These are phyloP conservation scores for Drosophila navojoa DNA, from an alignment of 1,140 invertebrate species.

Conservation along the genomic window DNA sequence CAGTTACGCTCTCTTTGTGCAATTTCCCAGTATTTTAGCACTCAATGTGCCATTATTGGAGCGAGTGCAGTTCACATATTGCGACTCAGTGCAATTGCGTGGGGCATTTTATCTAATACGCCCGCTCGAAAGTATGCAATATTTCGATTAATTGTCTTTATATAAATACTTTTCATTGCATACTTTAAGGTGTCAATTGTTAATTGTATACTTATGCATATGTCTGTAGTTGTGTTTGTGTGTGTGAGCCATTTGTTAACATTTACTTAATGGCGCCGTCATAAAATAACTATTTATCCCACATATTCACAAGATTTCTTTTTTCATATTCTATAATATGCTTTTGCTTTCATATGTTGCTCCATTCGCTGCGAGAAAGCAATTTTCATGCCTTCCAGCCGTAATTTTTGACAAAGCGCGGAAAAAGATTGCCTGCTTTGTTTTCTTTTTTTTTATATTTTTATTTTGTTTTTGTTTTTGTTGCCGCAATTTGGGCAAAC, in stretches of 20 bases:
- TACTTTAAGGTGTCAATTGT: constrained; percentile 1
- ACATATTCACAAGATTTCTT: no score
- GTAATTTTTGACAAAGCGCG: constrained; percentile 67
- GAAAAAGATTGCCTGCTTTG: constrained; percentile 8
- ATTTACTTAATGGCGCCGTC: constrained; percentile 45
- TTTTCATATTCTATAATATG: not conserved
- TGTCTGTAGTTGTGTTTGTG: no score
- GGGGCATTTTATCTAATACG: constrained; percentile 5
- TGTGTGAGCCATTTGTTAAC: no score
- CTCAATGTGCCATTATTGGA: constrained; percentile 19
- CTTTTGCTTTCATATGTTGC: not conserved
- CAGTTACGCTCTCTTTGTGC: constrained; percentile 26
- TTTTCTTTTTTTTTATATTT: constrained; percentile 1
- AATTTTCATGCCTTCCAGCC: constrained; percentile 68
- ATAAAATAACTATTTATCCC: constrained; percentile 13
- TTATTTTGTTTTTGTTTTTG: not conserved
- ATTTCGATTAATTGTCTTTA: not conserved
- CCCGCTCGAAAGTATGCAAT: constrained; percentile 24
- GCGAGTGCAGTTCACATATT: constrained; percentile 30
- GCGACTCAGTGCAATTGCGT: constrained; percentile 21
- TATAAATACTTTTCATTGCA: constrained; percentile 12
- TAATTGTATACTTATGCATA: no score
- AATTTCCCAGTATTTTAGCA: constrained; percentile 65
- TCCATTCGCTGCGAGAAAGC: not conserved
- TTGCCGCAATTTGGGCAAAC: constrained; percentile 68